Percentiles rank a stretch among this genome's conserved stretches.
These are phyloP conservation scores for Eurytoma adleriae DNA, from an alignment of 2,888 invertebrate species.

Conservation along the genomic window DNA sequence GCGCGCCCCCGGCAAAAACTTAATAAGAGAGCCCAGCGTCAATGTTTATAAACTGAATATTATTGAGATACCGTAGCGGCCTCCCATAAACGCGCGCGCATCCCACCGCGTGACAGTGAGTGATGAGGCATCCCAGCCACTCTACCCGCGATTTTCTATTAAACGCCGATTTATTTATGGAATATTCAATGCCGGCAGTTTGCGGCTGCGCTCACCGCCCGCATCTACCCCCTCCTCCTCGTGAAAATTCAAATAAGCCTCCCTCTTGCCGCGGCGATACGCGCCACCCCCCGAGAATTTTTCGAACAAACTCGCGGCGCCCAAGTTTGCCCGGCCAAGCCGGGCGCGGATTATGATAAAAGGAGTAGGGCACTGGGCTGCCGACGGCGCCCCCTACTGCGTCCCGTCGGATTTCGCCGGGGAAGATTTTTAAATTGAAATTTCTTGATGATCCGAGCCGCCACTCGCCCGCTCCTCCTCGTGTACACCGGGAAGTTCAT, in stretches of 20 bases:
- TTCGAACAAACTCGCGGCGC: slow-evolving; percentile 44
- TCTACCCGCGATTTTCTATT: slow-evolving; percentile 70
- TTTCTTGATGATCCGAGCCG: slow-evolving; percentile 46
- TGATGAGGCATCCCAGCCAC: slow-evolving; percentile 63
- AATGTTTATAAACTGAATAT: slow-evolving; percentile 74
- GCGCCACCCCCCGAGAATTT: slow-evolving; percentile 40
- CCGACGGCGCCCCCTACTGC: not conserved
- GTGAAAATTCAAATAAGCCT: slow-evolving; percentile 70
- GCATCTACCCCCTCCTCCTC: slow-evolving; percentile 61
- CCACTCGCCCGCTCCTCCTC: not conserved
- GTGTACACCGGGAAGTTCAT: slow-evolving; percentile 2
- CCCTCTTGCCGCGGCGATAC: slow-evolving; percentile 48
- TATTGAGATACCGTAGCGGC: slow-evolving; percentile 68
- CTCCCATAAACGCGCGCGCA: not conserved
- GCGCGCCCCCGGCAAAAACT: slow-evolving; percentile 45
- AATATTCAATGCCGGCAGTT: slow-evolving; percentile 69
- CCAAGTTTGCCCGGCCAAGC: not conserved
- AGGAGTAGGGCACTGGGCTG: slow-evolving; percentile 40
- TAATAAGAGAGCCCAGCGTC: slow-evolving; percentile 67
- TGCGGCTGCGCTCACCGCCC: slow-evolving; percentile 39
- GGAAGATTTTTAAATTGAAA: slow-evolving; percentile 53
- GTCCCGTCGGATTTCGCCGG: slow-evolving; percentile 37
- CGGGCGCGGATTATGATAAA: slow-evolving; percentile 52
- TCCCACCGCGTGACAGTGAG: slow-evolving; percentile 67
- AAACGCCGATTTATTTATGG: slow-evolving; percentile 75